Conservation (phyloP, 2,797 vertebrate genomes). For the Ptychobarbus kaznakovi region DNA sequence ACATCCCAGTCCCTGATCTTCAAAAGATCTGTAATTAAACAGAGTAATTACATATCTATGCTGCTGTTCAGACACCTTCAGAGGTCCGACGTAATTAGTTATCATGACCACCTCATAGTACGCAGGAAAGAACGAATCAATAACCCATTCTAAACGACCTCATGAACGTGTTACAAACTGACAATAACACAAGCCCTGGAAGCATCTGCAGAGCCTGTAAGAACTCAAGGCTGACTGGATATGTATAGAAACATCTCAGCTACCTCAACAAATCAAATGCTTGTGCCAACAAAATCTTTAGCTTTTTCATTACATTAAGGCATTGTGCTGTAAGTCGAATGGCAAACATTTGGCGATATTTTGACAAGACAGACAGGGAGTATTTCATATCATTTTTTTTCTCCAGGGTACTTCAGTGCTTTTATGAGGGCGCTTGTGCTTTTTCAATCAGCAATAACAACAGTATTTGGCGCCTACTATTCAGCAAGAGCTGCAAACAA, state of each 20-base stretch:
- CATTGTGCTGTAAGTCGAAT: constrained; percentile 65
- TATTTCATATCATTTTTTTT: constrained; percentile 72
- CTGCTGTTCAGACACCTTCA: constrained; percentile 21
- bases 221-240: constrained; percentile 46
- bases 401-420: constrained; percentile 71
- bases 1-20: constrained; percentile 26
- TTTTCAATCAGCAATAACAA: constrained; percentile 82
- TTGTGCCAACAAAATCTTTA: constrained; percentile 62
- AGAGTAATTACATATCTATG: constrained; percentile 26
- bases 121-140: constrained; percentile 51
- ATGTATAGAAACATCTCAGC: constrained; percentile 55
- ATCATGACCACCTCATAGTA: constrained; percentile 43
- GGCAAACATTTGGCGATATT: constrained; percentile 69
- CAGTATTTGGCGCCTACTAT: constrained; percentile 73
- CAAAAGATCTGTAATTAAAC: constrained; percentile 41
- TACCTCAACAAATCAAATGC: constrained; percentile 66
- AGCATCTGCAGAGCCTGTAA: constrained; percentile 42
- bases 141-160: constrained; percentile 54
- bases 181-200: constrained; percentile 42
- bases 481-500: constrained; percentile 71
- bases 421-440: constrained; percentile 75
- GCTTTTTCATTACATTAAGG: constrained; percentile 62
- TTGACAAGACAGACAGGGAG: constrained; percentile 71
- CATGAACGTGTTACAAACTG: constrained; percentile 37
- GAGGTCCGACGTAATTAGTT: constrained; percentile 26